Conservation (phyloP, 2,797 vertebrate species). For the Bufotes viridis region DNA sequence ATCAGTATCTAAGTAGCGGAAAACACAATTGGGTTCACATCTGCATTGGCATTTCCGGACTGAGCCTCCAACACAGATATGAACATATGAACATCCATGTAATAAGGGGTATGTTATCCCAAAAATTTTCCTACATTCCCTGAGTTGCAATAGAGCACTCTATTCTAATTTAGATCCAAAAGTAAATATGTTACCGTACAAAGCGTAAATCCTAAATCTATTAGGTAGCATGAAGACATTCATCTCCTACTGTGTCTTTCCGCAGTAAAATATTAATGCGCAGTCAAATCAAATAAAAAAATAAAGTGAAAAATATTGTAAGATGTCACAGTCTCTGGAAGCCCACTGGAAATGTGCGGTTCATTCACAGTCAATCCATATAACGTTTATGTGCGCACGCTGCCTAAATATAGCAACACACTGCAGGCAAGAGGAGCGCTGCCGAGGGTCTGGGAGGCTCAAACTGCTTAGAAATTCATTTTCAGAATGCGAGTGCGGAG, state of each 20-base stretch:
- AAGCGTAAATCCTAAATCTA: neutral
- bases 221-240: neutral
- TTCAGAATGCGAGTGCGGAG: conserved; percentile 39
- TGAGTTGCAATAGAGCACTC: neutral
- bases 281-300: conserved; percentile 9
- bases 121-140: neutral
- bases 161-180: neutral
- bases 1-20: too few species aligned
- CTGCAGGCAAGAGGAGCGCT: conserved; percentile 64
- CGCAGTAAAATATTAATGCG: conserved; percentile 11
- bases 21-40: too few species aligned
- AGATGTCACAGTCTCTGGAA: conserved; percentile 49
- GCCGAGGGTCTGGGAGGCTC: conserved; percentile 57
- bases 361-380: conserved; percentile 64
- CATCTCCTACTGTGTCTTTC: neutral
- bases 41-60: too few species aligned
- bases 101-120: too few species aligned
- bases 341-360: conserved; percentile 63
- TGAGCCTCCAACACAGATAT: too few species aligned
- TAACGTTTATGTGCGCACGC: conserved; percentile 64
- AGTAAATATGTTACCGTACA: neutral
- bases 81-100: too few species aligned
- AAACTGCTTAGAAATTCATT: conserved; percentile 57
- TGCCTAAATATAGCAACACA: conserved; percentile 65
- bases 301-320: conserved; percentile 9